phyloP scores from a whole-genome alignment of 2,113 vertebrate genomes.

The Synchiropus splendidus region DNA sequence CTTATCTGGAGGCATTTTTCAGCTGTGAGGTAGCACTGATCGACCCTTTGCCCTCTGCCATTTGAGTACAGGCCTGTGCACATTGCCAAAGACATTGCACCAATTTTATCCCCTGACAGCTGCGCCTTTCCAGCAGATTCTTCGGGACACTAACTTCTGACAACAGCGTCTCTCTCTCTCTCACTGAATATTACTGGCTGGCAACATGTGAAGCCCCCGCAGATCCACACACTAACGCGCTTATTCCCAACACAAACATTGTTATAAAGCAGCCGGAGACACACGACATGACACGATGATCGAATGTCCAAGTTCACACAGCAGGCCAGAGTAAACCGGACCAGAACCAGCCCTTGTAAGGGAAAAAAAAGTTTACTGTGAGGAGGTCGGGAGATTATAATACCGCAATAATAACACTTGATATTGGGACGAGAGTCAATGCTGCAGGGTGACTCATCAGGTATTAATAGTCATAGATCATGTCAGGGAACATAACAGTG shows the following conservation, averaged over 20 bases:
- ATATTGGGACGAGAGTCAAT: constrained; percentile 46
- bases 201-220: constrained; percentile 23
- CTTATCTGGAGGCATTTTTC: too few relatives aligned
- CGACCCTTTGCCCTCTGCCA: constrained; percentile 65
- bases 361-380: constrained; percentile 60
- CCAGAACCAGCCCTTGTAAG: constrained; percentile 61
- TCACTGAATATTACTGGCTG: constrained; percentile 51
- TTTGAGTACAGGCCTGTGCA: constrained; percentile 41
- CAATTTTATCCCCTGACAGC: constrained; percentile 72
- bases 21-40: constrained; percentile 21
- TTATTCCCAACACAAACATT: too few relatives aligned
- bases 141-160: constrained; percentile 68
- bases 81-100: constrained; percentile 49
- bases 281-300: not conserved
- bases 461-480: constrained; percentile 65
- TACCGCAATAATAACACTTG: constrained; percentile 37
- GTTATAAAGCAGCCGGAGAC: too few relatives aligned
- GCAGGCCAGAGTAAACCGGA: constrained; percentile 19
- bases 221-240: too few relatives aligned
- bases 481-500: constrained; percentile 54
- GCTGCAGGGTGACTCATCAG: constrained; percentile 78
- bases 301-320: not conserved
- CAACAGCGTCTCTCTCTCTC: constrained; percentile 53
- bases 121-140: constrained; percentile 70
- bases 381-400: constrained; percentile 38